Evolutionary conservation across 2,797 vertebrate species (phyloP).

Genomic region (Nyctalus aviator): DNA sequence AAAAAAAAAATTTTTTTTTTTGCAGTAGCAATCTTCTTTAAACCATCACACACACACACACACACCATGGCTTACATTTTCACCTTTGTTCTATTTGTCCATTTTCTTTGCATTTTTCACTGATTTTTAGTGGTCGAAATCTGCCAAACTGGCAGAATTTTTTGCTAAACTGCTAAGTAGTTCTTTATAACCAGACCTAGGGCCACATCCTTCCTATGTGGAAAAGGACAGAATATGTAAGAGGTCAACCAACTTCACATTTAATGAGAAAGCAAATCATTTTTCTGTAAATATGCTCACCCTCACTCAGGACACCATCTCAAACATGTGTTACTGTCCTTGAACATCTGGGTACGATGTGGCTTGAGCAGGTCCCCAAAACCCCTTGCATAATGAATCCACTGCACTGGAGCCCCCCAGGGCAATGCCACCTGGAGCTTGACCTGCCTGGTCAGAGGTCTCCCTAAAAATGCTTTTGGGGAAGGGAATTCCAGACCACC

Average conservation of each 20-base stretch:
- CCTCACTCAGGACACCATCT: not conserved
- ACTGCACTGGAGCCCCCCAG: not conserved
- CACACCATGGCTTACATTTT: not conserved
- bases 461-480: not conserved
- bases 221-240: not conserved
- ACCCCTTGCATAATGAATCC: not conserved
- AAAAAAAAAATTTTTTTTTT: not conserved
- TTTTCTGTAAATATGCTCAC: not conserved
- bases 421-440: not conserved
- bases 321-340: not conserved
- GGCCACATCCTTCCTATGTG: not conserved
- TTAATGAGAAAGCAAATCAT: slow-evolving; percentile 26
- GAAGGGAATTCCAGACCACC: not conserved
- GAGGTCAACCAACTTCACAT: not conserved
- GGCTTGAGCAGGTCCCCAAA: not conserved
- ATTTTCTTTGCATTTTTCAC: not conserved
- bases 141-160: slow-evolving; percentile 16
- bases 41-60: not conserved
- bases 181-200: not conserved
- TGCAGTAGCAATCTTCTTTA: not conserved
- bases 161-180: not conserved
- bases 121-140: slow-evolving; percentile 33
- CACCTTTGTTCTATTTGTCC: not conserved
- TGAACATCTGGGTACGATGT: not conserved
- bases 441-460: not conserved